phyloP scores from a whole-genome alignment of 1,140 invertebrate species.

The Sinonovacula constricta region DNA sequence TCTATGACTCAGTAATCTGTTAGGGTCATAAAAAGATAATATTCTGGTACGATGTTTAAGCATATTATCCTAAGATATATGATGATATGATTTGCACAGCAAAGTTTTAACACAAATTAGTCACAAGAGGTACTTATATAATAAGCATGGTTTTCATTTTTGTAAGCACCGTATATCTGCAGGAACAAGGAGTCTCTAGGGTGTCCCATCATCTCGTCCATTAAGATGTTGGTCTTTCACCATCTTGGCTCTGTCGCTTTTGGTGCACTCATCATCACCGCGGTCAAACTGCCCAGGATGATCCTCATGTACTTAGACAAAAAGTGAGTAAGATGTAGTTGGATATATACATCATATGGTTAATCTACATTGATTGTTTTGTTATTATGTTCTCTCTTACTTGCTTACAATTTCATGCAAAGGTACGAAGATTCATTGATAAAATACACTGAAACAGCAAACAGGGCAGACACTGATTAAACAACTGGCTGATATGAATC shows the following conservation, averaged over 20 bases:
- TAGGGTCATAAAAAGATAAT: too few species aligned
- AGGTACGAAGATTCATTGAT: not conserved
- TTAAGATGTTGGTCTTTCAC: constrained; percentile 87
- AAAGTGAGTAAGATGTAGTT: constrained; percentile 83
- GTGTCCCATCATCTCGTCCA: constrained; percentile 66
- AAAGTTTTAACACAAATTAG: too few species aligned
- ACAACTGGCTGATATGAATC: too few species aligned
- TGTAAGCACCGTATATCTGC: too few species aligned
- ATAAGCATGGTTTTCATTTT: too few species aligned
- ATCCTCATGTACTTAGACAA: constrained; percentile 90
- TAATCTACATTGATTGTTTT: not conserved
- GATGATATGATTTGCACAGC: too few species aligned
- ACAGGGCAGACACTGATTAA: too few species aligned
- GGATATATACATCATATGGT: not conserved
- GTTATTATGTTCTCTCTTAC: constrained; percentile 1
- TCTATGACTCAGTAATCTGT: too few species aligned
- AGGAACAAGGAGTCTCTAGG: constrained; percentile 20
- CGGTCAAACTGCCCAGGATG: constrained; percentile 93
- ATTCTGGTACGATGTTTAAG: too few species aligned
- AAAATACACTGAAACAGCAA: too few species aligned
- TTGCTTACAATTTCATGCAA: not conserved
- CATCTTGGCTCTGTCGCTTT: constrained; percentile 94
- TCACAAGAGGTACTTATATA: too few species aligned
- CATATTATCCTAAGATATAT: too few species aligned
- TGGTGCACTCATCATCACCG: constrained; percentile 92